Base-by-base conservation (phyloP, 1,140 invertebrate species). In the Drosophila melanica region DNA sequence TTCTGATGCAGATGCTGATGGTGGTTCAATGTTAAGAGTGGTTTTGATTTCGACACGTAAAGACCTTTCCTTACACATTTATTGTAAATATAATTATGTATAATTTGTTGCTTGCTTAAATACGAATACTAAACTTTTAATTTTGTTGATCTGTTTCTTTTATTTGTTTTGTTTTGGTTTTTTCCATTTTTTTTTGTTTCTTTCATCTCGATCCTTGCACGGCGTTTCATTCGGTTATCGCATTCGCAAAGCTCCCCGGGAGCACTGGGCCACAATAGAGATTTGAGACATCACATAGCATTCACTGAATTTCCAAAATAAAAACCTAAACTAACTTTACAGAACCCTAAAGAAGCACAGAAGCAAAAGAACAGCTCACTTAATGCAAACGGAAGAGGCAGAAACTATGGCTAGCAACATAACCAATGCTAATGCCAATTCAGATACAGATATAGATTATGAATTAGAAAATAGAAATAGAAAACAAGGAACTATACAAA, bases 91-190 rank as follows among this genome's bases (percentile, higher is more conserved):
- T 85, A 90, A 90, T 81, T 90, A 87, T 87, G 79, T 87, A 89
- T 89, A 87, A 86, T 87, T 87, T 87, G 82, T 87, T 87, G 74
- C 70, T 85, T 90, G 86, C 81, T 90, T 90, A 90, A 90, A 86
- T 90, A 90, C 85, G 81, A 90, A 90, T 95, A 95, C 95, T 80
- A 93, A 27, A 95, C 94, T 84, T 89, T 94, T 75, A 93, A 94
- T 16, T 93, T 93, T 6, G 90, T 91, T 8, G 75, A 91, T 35
- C 58, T 82, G 12, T 66, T 93, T 27, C 8, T 80, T 59, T 77
- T 59, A 35, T 69, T 85, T 59, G 10, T 30, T 58, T 64, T 68
- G n/a, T 63, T 55, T 42, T 47, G 74, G 53, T 69, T 60, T 58
- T 66, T 62, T 58, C 65, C 58, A 55, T 72, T 64, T 68, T 66